Conservation (phyloP, 2,888 invertebrate species). For the Eudemis profundana region DNA sequence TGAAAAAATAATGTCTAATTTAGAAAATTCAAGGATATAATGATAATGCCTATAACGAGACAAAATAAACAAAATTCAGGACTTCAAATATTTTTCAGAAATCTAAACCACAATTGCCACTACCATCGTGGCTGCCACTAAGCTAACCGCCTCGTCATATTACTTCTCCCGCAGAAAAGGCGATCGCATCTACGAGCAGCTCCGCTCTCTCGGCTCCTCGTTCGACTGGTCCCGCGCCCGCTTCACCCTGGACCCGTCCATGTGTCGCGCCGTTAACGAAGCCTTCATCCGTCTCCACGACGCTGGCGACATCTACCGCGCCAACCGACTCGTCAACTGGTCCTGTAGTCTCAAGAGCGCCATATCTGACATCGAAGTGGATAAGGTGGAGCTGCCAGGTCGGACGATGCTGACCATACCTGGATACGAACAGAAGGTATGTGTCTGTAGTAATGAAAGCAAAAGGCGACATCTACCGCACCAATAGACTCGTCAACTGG, state of each 20-base stretch:
- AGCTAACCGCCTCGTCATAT: no score
- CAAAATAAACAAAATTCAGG: no score
- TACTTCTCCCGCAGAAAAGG: constrained; percentile 87
- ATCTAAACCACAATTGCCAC: no score
- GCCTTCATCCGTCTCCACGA: constrained; percentile 97
- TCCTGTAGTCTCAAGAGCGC: constrained; percentile 98
- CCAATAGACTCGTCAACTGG: constrained; percentile 99
- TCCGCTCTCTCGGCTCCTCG: constrained; percentile 95
- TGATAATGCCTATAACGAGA: no score
- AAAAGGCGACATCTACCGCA: constrained; percentile 97
- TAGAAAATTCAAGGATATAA: no score
- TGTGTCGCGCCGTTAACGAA: constrained; percentile 95
- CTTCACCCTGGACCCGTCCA: constrained; percentile 98
- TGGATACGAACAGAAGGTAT: constrained; percentile 92
- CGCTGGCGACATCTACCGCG: constrained; percentile 95
- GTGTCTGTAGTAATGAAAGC: no score
- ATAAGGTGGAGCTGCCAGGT: constrained; percentile 95
- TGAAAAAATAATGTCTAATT: no score
- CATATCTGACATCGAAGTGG: constrained; percentile 99
- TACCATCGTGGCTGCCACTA: no score
- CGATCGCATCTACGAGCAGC: constrained; percentile 90
- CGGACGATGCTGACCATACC: constrained; percentile 95
- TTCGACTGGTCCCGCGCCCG: constrained; percentile 97
- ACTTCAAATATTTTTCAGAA: no score
- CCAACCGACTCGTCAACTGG: constrained; percentile 99